Percentiles rank a stretch among this genome's conserved stretches.
phyloP scores from a whole-genome alignment of 1,140 invertebrate species.

The Neomicropteryx cornuta region DNA sequence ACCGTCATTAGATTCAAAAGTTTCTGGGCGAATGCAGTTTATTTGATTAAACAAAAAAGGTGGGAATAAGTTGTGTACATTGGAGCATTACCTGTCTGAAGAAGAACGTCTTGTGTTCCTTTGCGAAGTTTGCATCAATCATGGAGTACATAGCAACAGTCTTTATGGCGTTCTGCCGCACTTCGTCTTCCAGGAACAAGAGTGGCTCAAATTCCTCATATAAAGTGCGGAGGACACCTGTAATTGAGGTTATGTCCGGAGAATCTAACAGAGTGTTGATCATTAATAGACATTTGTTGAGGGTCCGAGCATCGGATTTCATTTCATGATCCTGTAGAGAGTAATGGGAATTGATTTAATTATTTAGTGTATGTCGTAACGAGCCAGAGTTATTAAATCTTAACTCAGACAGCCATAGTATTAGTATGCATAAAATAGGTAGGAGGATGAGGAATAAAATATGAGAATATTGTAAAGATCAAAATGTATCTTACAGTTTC shows the following conservation, averaged over 20 bases:
- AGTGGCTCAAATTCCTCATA: conserved; percentile 35
- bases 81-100: conserved; percentile 38
- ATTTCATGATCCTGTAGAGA: conserved; percentile 22
- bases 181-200: conserved; percentile 29
- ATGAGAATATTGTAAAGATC: too few relatives aligned
- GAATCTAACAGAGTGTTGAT: conserved; percentile 32
- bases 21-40: too few relatives aligned
- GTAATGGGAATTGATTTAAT: conserved; percentile 2
- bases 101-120: conserved; percentile 36
- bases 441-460: too few relatives aligned
- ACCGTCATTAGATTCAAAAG: too few relatives aligned
- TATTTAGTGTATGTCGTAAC: neutral
- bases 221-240: conserved; percentile 31
- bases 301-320: conserved; percentile 23
- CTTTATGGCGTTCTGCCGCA: conserved; percentile 30
- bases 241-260: conserved; percentile 27
- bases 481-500: too few relatives aligned
- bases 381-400: neutral
- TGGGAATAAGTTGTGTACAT: too few relatives aligned
- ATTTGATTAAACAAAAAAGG: too few relatives aligned
- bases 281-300: conserved; percentile 35
- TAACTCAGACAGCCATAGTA: neutral
- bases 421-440: too few relatives aligned
- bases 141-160: conserved; percentile 35
- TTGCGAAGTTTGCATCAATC: conserved; percentile 33